Conservation (phyloP, 2,113 vertebrate genomes). For the human (Homo sapiens) region GRCh38 chr1:91508501-91509000, state of each 20-base stretch:
- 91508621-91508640: neutral
- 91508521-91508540: neutral
- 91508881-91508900: neutral
- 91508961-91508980: neutral
- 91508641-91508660: conserved; percentile 15
- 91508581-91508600: conserved; percentile 7
- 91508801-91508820: neutral
- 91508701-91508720: neutral
- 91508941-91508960: neutral
- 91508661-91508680: neutral
- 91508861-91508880: neutral
- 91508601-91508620: neutral
- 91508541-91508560: neutral
- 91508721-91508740: neutral
- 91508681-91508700: neutral
- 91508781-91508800: neutral
- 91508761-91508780: neutral
- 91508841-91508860: neutral
- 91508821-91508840: neutral
- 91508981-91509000: neutral
- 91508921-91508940: neutral
- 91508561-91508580: conserved; percentile 30
- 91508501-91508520: neutral
- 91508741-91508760: neutral
- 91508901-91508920: neutral